Evolutionary conservation across 2,797 vertebrate species (phyloP).

Genomic region (Adelosebastes latens): DNA sequence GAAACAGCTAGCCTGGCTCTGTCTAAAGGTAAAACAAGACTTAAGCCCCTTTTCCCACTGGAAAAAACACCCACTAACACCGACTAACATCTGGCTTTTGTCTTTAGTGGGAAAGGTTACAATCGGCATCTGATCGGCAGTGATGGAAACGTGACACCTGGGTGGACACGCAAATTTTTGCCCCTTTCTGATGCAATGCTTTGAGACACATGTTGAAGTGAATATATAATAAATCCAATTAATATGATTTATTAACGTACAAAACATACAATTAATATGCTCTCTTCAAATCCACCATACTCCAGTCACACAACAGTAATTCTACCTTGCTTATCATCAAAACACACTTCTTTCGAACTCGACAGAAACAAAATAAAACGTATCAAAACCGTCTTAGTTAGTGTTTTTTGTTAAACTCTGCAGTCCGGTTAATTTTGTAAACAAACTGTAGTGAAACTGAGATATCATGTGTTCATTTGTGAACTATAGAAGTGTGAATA

Average conservation of each 20-base stretch:
- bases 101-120: no score
- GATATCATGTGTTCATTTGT: neutral
- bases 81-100: no score
- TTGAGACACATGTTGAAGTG: no score
- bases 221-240: no score
- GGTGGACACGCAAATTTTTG: no score
- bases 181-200: no score
- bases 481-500: neutral
- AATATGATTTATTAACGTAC: neutral
- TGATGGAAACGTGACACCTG: no score
- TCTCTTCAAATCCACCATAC: fast-evolving
- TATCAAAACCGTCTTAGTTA: neutral
- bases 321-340: fast-evolving
- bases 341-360: fast-evolving
- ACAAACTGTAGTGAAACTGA: neutral
- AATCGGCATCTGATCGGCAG: no score
- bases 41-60: no score
- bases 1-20: neutral
- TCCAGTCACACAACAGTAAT: neutral
- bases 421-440: neutral
- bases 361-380: neutral
- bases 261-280: neutral
- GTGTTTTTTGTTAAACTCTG: no score
- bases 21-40: neutral
- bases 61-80: no score